Evolutionary conservation across 2,888 invertebrate genomes (phyloP).

Genomic region (Lithophane semibrunnea): DNA sequence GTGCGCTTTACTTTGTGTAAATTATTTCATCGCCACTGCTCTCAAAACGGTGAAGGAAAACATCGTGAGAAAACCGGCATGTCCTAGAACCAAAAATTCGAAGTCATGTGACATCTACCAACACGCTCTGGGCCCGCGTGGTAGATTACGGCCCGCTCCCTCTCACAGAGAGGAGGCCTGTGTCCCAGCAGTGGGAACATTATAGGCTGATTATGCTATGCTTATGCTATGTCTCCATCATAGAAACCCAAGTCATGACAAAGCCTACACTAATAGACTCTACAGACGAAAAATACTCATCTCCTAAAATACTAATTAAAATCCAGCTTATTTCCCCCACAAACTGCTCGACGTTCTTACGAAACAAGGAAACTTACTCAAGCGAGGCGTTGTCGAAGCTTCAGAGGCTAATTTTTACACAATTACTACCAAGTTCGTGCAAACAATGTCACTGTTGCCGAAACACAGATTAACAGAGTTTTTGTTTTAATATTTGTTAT

Average conservation of each 20-base stretch:
- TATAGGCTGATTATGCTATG: no score
- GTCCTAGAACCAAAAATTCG: no score
- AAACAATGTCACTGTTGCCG: constrained; percentile 42
- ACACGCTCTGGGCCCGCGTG: no score
- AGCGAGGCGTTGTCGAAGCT: constrained; percentile 44
- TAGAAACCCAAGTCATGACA: not conserved
- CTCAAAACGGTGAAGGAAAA: no score
- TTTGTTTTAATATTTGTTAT: constrained; percentile 43
- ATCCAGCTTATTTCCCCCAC: constrained; percentile 8
- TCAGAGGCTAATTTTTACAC: constrained; percentile 58
- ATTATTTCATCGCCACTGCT: no score
- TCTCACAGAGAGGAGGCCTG: no score
- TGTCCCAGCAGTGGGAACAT: no score
- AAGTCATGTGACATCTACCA: no score
- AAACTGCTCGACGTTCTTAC: constrained; percentile 64
- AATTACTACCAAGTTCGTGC: constrained; percentile 51
- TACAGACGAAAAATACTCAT: not conserved
- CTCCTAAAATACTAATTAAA: constrained; percentile 19
- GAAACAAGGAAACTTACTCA: constrained; percentile 74
- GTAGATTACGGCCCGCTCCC: no score
- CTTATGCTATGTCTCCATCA: no score
- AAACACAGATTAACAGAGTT: constrained; percentile 46
- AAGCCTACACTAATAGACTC: not conserved
- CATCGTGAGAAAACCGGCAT: no score
- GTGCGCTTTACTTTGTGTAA: no score